Percentiles rank a stretch among this genome's conserved stretches.
phyloP scores from a whole-genome alignment of 2,113 vertebrate genomes.

The Athene noctua region DNA sequence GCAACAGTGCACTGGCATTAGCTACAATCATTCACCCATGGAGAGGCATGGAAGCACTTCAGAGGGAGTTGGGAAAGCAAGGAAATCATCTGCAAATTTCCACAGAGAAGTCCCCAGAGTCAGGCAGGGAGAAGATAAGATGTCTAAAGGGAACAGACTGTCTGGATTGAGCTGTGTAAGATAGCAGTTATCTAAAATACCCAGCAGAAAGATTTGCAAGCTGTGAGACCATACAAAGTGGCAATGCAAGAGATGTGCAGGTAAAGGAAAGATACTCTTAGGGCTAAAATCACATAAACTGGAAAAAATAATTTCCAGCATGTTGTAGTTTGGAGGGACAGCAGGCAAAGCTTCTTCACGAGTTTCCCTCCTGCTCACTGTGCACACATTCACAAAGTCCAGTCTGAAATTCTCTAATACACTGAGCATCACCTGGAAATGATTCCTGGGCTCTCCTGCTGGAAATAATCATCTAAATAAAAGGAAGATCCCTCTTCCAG shows the following conservation, averaged over 20 bases:
- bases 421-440: background rate
- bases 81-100: background rate
- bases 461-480: background rate
- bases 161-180: background rate
- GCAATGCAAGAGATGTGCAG: background rate
- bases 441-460: background rate
- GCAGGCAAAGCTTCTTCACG: background rate
- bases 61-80: background rate
- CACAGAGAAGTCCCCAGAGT: background rate
- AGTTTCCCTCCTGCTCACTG: background rate
- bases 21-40: background rate
- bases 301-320: background rate
- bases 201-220: background rate
- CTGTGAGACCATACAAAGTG: background rate
- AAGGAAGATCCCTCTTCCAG: background rate
- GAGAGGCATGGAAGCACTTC: background rate
- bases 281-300: background rate
- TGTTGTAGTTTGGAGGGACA: background rate
- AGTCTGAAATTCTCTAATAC: background rate
- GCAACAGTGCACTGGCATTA: background rate
- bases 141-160: background rate
- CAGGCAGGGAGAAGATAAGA: background rate
- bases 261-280: background rate
- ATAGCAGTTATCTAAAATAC: background rate
- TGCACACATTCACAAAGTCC: background rate